These are phyloP conservation scores for Agrypnus murinus DNA, from an alignment of 2,888 invertebrate species.

Conservation along the genomic window DNA sequence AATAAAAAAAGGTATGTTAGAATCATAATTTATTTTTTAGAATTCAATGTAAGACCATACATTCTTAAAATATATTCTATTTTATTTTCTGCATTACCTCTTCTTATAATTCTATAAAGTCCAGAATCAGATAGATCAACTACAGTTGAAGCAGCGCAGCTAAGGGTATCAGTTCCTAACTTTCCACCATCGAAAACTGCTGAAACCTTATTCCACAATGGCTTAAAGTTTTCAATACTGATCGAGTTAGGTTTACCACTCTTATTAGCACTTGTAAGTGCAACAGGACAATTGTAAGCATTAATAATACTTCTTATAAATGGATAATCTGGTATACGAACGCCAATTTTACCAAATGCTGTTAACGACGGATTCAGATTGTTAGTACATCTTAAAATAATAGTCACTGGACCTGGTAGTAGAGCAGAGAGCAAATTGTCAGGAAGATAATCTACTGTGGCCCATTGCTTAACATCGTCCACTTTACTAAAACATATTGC, in stretches of 20 bases:
- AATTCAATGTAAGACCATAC: no score
- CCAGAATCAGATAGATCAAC: constrained; percentile 87
- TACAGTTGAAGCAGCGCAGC: constrained; percentile 91
- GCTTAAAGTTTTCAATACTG: constrained; percentile 84
- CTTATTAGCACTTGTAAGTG: constrained; percentile 96
- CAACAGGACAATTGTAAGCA: constrained; percentile 84
- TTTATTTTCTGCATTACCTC: constrained; percentile 78
- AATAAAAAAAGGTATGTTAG: no score
- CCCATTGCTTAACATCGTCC: constrained; percentile 85
- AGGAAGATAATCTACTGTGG: constrained; percentile 81
- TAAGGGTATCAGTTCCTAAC: constrained; percentile 77
- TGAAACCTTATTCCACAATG: constrained; percentile 85
- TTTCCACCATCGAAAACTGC: constrained; percentile 89
- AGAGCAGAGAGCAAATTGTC: constrained; percentile 79
- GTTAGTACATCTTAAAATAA: constrained; percentile 86
- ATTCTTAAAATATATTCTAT: not conserved
- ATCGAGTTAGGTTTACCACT: constrained; percentile 88
- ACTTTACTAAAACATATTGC: constrained; percentile 92
- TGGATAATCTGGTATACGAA: constrained; percentile 88
- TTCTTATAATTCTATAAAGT: constrained; percentile 83
- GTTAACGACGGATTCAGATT: constrained; percentile 83
- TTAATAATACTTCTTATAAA: constrained; percentile 85
- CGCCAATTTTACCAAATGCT: constrained; percentile 85
- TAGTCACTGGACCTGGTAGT: constrained; percentile 95
- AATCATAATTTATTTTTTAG: no score